These are phyloP conservation scores for Trachops cirrhosus DNA, from an alignment of 2,797 vertebrate species.

Conservation along the genomic window DNA sequence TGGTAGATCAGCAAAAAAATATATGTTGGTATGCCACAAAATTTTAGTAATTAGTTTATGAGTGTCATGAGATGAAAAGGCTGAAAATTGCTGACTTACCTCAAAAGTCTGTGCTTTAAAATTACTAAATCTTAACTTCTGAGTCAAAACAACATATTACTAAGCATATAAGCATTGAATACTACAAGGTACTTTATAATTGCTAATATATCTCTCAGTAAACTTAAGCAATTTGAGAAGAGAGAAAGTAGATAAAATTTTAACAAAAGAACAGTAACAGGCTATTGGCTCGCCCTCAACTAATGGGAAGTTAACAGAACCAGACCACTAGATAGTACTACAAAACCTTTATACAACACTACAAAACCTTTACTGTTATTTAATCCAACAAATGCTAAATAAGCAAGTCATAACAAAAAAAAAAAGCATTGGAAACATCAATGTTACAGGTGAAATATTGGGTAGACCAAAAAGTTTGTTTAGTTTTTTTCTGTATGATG, in stretches of 20 bases:
- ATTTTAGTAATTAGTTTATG: neutral
- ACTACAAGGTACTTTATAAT: slow-evolving; percentile 29
- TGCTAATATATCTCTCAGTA: neutral
- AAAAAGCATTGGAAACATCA: slow-evolving; percentile 13
- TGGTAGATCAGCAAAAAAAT: neutral
- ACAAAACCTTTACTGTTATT: neutral
- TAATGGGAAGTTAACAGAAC: slow-evolving; percentile 11
- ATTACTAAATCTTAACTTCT: slow-evolving; percentile 14
- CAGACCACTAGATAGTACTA: neutral
- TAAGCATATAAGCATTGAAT: neutral
- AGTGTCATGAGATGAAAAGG: neutral
- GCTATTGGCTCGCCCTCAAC: neutral
- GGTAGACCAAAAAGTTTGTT: too few species aligned
- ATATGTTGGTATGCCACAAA: neutral
- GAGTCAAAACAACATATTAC: neutral
- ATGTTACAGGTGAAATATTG: neutral
- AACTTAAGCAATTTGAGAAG: slow-evolving; percentile 15
- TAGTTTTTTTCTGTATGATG: too few species aligned
- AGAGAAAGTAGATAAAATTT: neutral
- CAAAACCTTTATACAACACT: neutral
- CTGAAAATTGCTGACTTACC: neutral
- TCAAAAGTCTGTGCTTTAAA: slow-evolving; percentile 16
- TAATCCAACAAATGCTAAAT: slow-evolving; percentile 36
- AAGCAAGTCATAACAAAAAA: slow-evolving; percentile 14
- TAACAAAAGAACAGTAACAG: slow-evolving; percentile 25